These are phyloP conservation scores for Diarsia brunnea DNA, from an alignment of 2,888 invertebrate species.

Conservation along the genomic window DNA sequence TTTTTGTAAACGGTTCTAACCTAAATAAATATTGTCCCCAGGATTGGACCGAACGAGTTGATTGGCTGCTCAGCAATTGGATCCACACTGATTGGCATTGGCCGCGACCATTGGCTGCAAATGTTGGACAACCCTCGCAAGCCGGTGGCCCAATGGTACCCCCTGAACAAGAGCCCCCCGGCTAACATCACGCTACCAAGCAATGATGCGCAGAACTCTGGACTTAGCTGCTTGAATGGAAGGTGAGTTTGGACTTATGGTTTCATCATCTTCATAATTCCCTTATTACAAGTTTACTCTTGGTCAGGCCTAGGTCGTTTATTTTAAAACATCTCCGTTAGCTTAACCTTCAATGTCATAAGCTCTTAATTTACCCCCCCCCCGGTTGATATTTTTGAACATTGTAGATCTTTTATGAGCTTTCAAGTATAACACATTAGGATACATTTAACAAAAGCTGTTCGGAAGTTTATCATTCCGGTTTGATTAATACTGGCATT, in stretches of 20 bases:
- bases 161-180: constrained; percentile 93
- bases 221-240: constrained; percentile 93
- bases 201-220: constrained; percentile 91
- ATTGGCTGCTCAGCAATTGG: constrained; percentile 97
- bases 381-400: too few species aligned
- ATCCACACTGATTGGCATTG: constrained; percentile 93
- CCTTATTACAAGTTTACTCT: not conserved
- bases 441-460: not conserved
- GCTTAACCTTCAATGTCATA: too few species aligned
- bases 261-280: not conserved
- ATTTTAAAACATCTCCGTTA: not conserved
- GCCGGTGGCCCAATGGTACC: constrained; percentile 96
- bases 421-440: too few species aligned
- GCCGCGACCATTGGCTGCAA: constrained; percentile 96
- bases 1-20: not conserved
- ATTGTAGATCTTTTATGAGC: not conserved
- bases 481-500: not conserved
- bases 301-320: not conserved
- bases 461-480: not conserved
- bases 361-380: too few species aligned
- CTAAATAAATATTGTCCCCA: constrained; percentile 76
- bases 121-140: constrained; percentile 95
- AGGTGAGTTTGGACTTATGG: constrained; percentile 85
- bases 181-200: constrained; percentile 90
- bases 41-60: constrained; percentile 96